phyloP scores from a whole-genome alignment of 2,113 vertebrate genomes.

The Probosciger aterrimus region DNA sequence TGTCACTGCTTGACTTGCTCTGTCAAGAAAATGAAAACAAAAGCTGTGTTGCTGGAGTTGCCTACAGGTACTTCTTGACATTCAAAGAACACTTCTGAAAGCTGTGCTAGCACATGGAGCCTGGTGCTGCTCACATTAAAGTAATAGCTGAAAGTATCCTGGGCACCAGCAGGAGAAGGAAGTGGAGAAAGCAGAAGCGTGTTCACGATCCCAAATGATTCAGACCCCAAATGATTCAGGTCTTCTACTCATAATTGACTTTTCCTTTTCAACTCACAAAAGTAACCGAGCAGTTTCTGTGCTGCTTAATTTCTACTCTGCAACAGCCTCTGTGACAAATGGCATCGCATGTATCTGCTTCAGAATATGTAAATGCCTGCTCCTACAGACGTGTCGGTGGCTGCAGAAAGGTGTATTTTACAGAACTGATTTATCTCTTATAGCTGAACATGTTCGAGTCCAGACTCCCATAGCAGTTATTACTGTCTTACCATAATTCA shows the following conservation, averaged over 20 bases:
- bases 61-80: not conserved
- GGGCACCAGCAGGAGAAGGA: not conserved
- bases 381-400: not conserved
- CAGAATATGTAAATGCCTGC: not conserved
- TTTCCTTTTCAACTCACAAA: not conserved
- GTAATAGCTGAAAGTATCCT: not conserved
- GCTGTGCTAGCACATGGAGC: not conserved
- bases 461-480: not conserved
- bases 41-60: not conserved
- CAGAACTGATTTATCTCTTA: not conserved
- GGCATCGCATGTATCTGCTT: not conserved
- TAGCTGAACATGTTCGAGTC: not conserved
- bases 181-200: not conserved
- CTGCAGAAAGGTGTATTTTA: not conserved
- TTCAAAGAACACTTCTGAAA: not conserved
- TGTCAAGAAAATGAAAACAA: not conserved
- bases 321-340: not conserved
- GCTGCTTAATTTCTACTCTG: not conserved
- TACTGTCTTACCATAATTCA: not conserved
- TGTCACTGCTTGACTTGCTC: not conserved
- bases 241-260: not conserved
- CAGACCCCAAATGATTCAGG: accelerated
- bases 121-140: not conserved
- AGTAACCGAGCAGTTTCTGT: not conserved
- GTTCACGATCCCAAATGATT: not conserved